phyloP scores from a whole-genome alignment of 2,888 invertebrate genomes.

The Acleris holmiana region DNA sequence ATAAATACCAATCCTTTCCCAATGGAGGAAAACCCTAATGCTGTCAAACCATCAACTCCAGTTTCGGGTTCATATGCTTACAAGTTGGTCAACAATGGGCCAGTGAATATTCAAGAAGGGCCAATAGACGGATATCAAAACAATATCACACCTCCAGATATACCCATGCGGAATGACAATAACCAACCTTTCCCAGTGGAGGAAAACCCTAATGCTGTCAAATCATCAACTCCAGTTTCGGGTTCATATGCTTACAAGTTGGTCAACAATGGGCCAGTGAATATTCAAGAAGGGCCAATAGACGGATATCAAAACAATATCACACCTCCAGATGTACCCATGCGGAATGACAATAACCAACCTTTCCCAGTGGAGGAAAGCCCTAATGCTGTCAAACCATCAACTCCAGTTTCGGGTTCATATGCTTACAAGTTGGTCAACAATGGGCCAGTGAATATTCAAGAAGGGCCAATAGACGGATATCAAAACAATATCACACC shows the following conservation, averaged over 20 bases:
- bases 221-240: slow-evolving; percentile 32
- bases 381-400: slow-evolving; percentile 22
- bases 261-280: slow-evolving; percentile 7
- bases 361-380: slow-evolving; percentile 21
- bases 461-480: slow-evolving; percentile 7
- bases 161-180: too few relatives aligned
- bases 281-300: slow-evolving; percentile 5
- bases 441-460: slow-evolving; percentile 1
- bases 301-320: not conserved
- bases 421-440: slow-evolving; percentile 30
- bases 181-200: slow-evolving; percentile 15
- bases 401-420: slow-evolving; percentile 29
- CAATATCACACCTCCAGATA: not conserved
- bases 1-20: slow-evolving; percentile 20
- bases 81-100: slow-evolving; percentile 17
- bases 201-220: slow-evolving; percentile 18
- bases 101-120: slow-evolving; percentile 2
- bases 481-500: not conserved
- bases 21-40: slow-evolving; percentile 17
- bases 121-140: slow-evolving; percentile 2
- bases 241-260: slow-evolving; percentile 29
- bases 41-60: slow-evolving; percentile 28
- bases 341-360: not conserved
- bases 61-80: slow-evolving; percentile 32
- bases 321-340: not conserved